Percentiles rank a stretch among this genome's conserved stretches.
Evolutionary conservation across 2,113 vertebrate genomes (phyloP).

Genomic region (Thalassarche chlororhynchos): DNA sequence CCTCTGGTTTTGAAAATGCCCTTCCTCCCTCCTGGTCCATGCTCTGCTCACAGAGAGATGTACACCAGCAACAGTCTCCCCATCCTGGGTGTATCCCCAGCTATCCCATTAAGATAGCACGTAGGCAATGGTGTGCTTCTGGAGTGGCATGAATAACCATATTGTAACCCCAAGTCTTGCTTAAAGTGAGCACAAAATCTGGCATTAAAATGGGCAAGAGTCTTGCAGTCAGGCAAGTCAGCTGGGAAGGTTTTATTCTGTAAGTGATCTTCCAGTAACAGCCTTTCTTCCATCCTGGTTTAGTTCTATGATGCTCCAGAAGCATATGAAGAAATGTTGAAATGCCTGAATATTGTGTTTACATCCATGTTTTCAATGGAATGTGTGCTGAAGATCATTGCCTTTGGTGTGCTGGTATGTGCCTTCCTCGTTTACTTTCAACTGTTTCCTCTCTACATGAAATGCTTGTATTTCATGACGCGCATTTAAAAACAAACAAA

Average conservation of each 20-base stretch:
- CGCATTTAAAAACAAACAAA: not conserved
- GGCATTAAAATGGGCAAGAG: not conserved
- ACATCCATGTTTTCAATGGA: conserved; percentile 96
- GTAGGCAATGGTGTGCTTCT: not conserved
- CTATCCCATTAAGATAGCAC: not conserved
- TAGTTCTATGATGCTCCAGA: conserved; percentile 92
- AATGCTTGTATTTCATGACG: not conserved
- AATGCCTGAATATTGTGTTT: conserved; percentile 94
- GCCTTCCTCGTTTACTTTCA: not conserved
- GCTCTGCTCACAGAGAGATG: not conserved
- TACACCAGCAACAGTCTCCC: not conserved
- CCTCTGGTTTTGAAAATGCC: not conserved
- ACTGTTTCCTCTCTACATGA: not conserved
- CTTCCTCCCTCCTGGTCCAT: not conserved
- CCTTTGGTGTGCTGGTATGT: conserved; percentile 92
- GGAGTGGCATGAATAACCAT: not conserved
- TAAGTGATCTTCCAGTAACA: not conserved
- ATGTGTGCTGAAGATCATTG: conserved; percentile 94
- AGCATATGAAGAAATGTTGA: conserved; percentile 92
- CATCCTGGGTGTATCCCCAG: not conserved
- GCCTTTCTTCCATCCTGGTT: not conserved
- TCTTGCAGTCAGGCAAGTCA: not conserved
- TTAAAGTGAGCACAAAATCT: not conserved
- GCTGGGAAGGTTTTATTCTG: not conserved
- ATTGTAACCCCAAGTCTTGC: not conserved